Conservation (phyloP, 2,797 vertebrate species). For the Myripristis murdjan region DNA sequence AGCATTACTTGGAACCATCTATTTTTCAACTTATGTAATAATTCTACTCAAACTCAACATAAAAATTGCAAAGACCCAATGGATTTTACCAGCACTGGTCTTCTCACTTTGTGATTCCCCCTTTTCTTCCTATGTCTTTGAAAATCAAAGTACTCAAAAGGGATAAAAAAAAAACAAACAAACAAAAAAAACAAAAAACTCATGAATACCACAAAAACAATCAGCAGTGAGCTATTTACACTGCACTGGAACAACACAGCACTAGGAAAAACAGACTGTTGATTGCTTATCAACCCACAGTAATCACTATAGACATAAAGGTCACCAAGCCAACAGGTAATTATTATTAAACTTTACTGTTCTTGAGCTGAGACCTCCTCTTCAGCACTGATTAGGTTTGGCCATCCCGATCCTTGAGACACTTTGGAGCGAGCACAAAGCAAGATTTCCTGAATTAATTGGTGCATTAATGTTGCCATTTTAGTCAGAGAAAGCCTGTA, state of each 20-base stretch:
- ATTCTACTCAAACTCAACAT: slow-evolving; percentile 4
- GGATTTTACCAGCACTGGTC: slow-evolving; percentile 2
- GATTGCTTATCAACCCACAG: not conserved
- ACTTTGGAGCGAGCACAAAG: too few species aligned
- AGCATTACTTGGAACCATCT: slow-evolving; percentile 10
- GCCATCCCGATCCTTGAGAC: too few species aligned
- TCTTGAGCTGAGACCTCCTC: not conserved
- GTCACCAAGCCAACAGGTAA: not conserved
- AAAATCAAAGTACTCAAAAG: slow-evolving; percentile 12
- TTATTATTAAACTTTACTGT: slow-evolving; percentile 6
- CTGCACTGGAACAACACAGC: slow-evolving; percentile 9
- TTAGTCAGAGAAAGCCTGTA: not conserved
- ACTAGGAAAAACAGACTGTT: slow-evolving; percentile 21
- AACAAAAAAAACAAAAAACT: slow-evolving; percentile 10
- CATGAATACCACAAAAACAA: not conserved
- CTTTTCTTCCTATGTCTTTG: slow-evolving; percentile 9
- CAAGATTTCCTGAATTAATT: slow-evolving; percentile 8
- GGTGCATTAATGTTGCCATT: not conserved
- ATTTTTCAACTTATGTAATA: slow-evolving; percentile 9
- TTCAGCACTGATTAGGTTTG: not conserved
- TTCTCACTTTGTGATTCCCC: slow-evolving; percentile 31
- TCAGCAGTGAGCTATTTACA: not conserved
- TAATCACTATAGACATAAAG: slow-evolving; percentile 1
- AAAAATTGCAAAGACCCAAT: not conserved
- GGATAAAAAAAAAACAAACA: slow-evolving; percentile 1